Evolutionary conservation across 2,888 invertebrate species (phyloP).

Genomic region (Congeria kusceri): DNA sequence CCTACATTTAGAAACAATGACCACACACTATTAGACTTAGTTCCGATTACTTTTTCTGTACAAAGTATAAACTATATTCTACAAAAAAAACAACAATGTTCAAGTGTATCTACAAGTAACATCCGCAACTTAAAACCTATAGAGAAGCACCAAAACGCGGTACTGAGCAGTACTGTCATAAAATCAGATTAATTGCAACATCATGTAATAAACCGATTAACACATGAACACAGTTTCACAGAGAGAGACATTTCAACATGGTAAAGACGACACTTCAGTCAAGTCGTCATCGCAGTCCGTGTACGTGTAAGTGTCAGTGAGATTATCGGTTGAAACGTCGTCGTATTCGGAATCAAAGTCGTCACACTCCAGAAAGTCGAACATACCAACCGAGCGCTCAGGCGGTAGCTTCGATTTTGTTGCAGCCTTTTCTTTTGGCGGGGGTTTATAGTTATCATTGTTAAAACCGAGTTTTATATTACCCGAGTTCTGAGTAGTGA

Average conservation of each 20-base stretch:
- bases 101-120: too few relatives aligned
- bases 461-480: neutral
- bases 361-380: conserved; percentile 57
- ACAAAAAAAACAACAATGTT: too few relatives aligned
- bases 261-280: conserved; percentile 62
- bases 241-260: conserved; percentile 42
- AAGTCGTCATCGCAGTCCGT: conserved; percentile 56
- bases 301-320: conserved; percentile 56
- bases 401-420: conserved; percentile 18
- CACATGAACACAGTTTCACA: too few relatives aligned
- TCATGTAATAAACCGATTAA: too few relatives aligned
- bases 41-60: too few relatives aligned
- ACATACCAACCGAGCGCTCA: conserved; percentile 37
- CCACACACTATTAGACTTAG: too few relatives aligned
- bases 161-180: too few relatives aligned
- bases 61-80: too few relatives aligned
- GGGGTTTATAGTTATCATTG: conserved; percentile 2
- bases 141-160: too few relatives aligned
- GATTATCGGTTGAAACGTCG: conserved; percentile 49
- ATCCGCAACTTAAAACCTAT: too few relatives aligned
- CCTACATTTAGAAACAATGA: too few relatives aligned
- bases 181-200: too few relatives aligned
- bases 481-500: conserved; percentile 9
- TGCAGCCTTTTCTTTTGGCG: conserved; percentile 13
- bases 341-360: conserved; percentile 51